Percentiles rank a stretch among this genome's conserved stretches.
These are phyloP conservation scores for Drosophila mimetica DNA, from an alignment of 2,888 invertebrate genomes.

Conservation along the genomic window DNA sequence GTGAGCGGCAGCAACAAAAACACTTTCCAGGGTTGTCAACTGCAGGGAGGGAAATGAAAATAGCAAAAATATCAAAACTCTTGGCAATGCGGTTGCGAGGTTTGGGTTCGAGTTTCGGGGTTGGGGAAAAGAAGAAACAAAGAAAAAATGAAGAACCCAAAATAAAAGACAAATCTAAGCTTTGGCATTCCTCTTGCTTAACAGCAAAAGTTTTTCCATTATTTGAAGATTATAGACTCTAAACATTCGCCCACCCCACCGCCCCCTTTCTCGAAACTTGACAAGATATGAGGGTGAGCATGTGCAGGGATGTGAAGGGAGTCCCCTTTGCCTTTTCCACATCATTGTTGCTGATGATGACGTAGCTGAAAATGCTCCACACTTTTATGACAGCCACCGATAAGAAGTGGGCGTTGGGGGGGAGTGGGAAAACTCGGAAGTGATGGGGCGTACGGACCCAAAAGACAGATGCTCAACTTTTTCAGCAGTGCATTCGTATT, in stretches of 20 bases:
- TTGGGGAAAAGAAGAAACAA: conserved; percentile 29
- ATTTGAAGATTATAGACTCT: conserved; percentile 83
- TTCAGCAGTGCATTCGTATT: conserved; percentile 60
- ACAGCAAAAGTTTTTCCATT: conserved; percentile 83
- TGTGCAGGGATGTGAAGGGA: conserved; percentile 20
- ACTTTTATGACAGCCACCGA: conserved; percentile 78
- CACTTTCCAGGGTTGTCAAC: conserved; percentile 65
- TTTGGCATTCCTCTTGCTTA: conserved; percentile 80
- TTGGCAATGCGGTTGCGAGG: conserved; percentile 38
- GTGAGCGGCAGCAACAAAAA: conserved; percentile 64
- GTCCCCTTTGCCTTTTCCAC: conserved; percentile 18
- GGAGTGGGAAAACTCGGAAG: conserved; percentile 18
- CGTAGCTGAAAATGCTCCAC: conserved; percentile 74
- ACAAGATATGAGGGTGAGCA: conserved; percentile 62
- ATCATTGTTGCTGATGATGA: conserved; percentile 63
- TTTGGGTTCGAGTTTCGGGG: conserved; percentile 35
- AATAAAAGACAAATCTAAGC: conserved; percentile 67
- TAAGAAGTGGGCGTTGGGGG: conserved; percentile 48
- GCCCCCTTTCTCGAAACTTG: conserved; percentile 28
- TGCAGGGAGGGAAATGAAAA: conserved; percentile 41
- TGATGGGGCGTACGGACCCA: conserved; percentile 10
- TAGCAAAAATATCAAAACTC: conserved; percentile 45
- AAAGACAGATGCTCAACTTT: conserved; percentile 67
- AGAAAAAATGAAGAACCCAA: conserved; percentile 33
- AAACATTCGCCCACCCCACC: conserved; percentile 63